Evolutionary conservation across 2,113 vertebrate genomes (phyloP).

Genomic region (Chaetops frenatus): DNA sequence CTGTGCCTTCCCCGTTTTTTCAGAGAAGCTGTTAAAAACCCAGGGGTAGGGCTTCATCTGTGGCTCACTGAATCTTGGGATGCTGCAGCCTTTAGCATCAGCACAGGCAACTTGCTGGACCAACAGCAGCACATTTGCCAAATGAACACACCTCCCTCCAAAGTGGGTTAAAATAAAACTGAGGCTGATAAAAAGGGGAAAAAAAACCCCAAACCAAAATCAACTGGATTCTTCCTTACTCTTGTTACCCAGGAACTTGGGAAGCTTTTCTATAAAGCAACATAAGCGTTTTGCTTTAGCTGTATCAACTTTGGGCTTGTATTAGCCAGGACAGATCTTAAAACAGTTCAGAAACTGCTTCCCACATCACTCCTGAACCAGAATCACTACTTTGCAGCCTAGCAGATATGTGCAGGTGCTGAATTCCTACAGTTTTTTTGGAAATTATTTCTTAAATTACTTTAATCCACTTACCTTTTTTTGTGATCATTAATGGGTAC

Average conservation of each 20-base stretch:
- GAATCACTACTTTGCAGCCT: background rate
- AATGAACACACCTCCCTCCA: background rate
- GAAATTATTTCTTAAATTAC: background rate
- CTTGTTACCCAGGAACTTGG: background rate
- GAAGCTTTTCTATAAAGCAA: background rate
- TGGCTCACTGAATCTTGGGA: background rate
- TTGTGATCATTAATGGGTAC: background rate
- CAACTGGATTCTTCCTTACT: background rate
- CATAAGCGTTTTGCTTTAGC: background rate
- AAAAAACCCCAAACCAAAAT: rapidly evolving
- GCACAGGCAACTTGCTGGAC: background rate
- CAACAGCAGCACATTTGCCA: background rate
- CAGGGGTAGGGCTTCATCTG: background rate
- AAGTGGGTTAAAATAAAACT: background rate
- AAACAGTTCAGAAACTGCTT: background rate
- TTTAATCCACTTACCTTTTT: background rate
- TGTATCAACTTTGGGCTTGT: background rate
- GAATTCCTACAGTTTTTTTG: background rate
- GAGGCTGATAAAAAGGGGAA: background rate
- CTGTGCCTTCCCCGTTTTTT: background rate
- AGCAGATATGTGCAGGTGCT: background rate
- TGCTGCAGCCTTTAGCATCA: background rate
- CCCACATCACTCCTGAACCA: background rate
- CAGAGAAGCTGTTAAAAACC: background rate
- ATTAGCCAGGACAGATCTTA: background rate